Evolutionary conservation across 2,888 invertebrate species (phyloP).

Genomic region (Phrixothrix hirtus): DNA sequence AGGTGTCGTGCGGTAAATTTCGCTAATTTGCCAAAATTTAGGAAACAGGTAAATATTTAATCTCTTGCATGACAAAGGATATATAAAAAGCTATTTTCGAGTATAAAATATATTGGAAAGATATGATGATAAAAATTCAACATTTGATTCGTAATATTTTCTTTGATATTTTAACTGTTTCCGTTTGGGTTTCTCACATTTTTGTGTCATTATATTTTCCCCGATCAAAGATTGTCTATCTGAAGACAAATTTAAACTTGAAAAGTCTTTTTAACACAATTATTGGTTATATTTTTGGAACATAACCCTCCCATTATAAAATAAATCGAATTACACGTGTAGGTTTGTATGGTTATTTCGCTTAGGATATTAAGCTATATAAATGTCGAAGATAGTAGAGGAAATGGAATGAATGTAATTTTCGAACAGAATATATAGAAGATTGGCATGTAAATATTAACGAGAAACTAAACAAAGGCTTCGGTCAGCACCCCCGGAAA

Average conservation of each 20-base stretch:
- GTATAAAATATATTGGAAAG: no score
- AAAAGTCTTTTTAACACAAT: background rate
- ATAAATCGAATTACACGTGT: background rate
- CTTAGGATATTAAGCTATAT: background rate
- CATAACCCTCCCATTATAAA: background rate
- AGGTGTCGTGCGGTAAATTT: no score
- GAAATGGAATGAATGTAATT: background rate
- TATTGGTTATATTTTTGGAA: background rate
- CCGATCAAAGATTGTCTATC: no score
- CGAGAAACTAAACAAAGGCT: background rate
- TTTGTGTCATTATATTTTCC: no score
- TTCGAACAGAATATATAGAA: background rate
- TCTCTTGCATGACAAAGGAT: no score
- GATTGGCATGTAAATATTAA: background rate
- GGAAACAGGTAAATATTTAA: no score
- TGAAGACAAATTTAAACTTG: no score
- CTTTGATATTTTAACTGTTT: background rate
- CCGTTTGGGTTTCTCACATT: no score
- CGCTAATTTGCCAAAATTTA: no score
- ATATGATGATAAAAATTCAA: no score
- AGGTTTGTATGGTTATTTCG: background rate
- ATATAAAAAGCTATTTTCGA: no score
- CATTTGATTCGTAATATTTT: no score
- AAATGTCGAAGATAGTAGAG: background rate
- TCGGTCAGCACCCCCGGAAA: background rate